These are phyloP conservation scores for Ganaspis sp. DNA, from an alignment of 1,140 invertebrate species.

Conservation along the genomic window DNA sequence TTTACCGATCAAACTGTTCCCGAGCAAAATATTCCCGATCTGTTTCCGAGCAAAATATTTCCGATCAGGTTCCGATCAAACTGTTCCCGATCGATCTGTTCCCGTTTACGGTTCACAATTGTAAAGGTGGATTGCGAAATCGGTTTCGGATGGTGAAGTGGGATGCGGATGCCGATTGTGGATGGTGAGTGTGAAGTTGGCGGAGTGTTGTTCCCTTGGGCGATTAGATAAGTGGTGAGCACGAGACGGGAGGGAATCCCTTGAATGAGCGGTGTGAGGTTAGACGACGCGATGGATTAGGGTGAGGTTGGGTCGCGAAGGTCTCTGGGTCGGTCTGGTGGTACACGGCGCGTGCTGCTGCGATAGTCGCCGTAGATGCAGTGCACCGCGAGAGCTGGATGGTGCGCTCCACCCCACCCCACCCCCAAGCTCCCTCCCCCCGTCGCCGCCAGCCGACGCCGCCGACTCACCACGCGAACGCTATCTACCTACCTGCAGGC, in stretches of 20 bases:
- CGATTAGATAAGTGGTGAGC: conserved; percentile 19
- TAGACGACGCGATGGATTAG: conserved; percentile 27
- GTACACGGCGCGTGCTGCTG: conserved; percentile 57
- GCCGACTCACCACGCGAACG: conserved; percentile 21
- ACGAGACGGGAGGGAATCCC: conserved; percentile 3
- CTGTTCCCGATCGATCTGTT: too few relatives aligned
- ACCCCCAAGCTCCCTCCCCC: conserved; percentile 30
- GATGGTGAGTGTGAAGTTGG: conserved; percentile 29
- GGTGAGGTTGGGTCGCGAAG: conserved; percentile 30
- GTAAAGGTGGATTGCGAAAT: too few relatives aligned
- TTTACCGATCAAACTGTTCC: too few relatives aligned
- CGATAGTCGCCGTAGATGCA: conserved; percentile 63
- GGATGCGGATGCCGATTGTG: too few relatives aligned
- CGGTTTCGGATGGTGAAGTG: too few relatives aligned
- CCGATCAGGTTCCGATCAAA: too few relatives aligned
- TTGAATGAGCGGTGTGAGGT: conserved; percentile 15
- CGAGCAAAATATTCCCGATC: too few relatives aligned
- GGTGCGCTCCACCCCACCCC: conserved; percentile 40
- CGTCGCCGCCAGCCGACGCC: not conserved
- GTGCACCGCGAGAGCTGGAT: conserved; percentile 51
- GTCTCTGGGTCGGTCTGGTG: conserved; percentile 33
- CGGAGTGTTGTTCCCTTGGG: not conserved
- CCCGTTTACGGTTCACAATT: too few relatives aligned
- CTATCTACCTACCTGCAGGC: not conserved
- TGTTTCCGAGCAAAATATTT: too few relatives aligned